Evolutionary conservation across 2,113 vertebrate species (phyloP).

Genomic region (Mormyrus lacerda): DNA sequence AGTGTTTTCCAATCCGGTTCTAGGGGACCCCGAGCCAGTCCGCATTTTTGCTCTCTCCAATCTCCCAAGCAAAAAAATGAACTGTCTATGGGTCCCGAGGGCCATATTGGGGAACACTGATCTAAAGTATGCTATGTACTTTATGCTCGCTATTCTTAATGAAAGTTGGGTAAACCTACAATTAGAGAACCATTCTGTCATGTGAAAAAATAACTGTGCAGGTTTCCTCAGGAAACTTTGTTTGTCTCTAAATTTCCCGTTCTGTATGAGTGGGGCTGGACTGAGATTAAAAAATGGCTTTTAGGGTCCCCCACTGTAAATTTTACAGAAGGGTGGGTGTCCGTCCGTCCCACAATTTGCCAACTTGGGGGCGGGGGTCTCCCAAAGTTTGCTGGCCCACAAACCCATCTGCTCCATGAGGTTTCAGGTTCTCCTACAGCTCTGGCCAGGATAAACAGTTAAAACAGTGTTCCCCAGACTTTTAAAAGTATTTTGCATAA

Average conservation of each 20-base stretch:
- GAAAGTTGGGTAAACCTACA: neutral
- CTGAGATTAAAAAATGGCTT: neutral
- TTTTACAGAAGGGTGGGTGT: neutral
- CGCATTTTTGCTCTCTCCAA: neutral
- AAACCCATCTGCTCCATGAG: neutral
- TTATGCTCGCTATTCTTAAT: neutral
- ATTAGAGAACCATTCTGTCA: neutral
- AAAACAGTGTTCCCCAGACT: neutral
- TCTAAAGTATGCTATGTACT: neutral
- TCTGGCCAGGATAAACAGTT: neutral
- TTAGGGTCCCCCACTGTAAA: neutral
- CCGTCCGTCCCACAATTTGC: too few relatives aligned
- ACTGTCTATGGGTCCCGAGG: neutral
- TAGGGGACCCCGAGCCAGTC: neutral
- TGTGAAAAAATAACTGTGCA: neutral
- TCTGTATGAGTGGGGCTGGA: neutral
- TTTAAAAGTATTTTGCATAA: neutral
- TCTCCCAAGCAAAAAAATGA: neutral
- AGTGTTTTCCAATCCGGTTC: too few relatives aligned
- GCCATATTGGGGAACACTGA: neutral
- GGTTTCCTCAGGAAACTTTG: neutral
- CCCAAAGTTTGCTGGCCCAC: neutral
- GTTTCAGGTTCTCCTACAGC: neutral
- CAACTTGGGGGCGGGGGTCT: neutral
- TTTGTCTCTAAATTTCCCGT: neutral